Evolutionary conservation across 2,113 vertebrate species (phyloP).

Genomic region (Bujurquina vittata): DNA sequence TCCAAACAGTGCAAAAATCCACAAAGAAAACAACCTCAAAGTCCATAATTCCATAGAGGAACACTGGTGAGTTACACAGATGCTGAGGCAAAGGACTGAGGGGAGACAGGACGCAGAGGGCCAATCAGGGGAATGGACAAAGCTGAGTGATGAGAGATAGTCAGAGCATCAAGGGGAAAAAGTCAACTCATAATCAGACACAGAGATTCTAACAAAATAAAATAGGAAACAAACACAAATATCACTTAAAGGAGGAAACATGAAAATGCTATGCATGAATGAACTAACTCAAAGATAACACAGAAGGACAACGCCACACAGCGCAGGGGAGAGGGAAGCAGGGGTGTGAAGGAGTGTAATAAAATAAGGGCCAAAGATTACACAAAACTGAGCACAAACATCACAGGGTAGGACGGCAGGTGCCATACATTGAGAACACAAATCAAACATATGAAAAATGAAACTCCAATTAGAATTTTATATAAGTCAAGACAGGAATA

Average conservation of each 20-base stretch:
- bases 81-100: neutral
- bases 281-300: neutral
- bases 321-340: no score
- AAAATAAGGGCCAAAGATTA: neutral
- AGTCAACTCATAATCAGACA: neutral
- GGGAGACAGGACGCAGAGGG: neutral
- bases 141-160: neutral
- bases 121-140: neutral
- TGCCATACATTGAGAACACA: neutral
- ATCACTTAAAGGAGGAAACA: neutral
- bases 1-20: no score
- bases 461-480: neutral
- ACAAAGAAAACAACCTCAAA: no score
- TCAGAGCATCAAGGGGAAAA: neutral
- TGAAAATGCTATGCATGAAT: neutral
- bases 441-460: neutral
- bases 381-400: neutral
- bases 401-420: neutral
- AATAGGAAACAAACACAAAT: neutral
- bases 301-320: neutral
- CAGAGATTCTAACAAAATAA: neutral
- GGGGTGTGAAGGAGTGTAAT: neutral
- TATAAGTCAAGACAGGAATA: neutral
- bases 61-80: neutral
- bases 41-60: neutral